Percentiles rank a stretch among this genome's conserved stretches.
Conservation (phyloP, 2,113 vertebrate species). For the Gadus macrocephalus region DNA sequence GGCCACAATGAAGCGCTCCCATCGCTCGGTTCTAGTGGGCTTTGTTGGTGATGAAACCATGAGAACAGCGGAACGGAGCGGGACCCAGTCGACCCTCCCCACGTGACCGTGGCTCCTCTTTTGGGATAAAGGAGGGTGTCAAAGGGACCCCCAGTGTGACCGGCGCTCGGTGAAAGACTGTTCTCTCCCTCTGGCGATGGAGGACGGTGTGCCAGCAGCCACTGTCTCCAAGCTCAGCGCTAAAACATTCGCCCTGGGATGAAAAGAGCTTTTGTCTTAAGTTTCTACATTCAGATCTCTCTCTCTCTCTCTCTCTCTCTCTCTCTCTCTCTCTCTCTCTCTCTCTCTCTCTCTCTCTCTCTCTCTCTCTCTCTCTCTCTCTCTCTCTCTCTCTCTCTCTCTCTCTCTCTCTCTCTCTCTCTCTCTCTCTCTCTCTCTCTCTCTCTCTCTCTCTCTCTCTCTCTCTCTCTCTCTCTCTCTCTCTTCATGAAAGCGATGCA, state of each 20-base stretch:
- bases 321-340: too few relatives aligned
- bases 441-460: too few relatives aligned
- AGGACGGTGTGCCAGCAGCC: constrained; percentile 35
- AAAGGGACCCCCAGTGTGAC: constrained; percentile 46
- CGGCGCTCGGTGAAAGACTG: constrained; percentile 35
- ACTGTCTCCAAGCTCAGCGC: constrained; percentile 38
- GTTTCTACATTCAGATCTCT: constrained; percentile 36
- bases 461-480: too few relatives aligned
- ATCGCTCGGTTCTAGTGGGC: too few relatives aligned
- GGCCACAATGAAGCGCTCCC: too few relatives aligned
- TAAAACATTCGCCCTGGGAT: constrained; percentile 37
- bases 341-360: too few relatives aligned
- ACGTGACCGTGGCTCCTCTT: constrained; percentile 22
- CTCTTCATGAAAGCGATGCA: too few relatives aligned
- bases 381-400: too few relatives aligned
- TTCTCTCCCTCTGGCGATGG: constrained; percentile 28
- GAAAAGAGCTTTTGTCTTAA: constrained; percentile 59
- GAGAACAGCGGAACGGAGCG: constrained; percentile 6
- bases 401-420: too few relatives aligned
- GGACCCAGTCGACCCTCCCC: constrained; percentile 19
- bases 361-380: too few relatives aligned
- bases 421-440: too few relatives aligned
- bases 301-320: constrained; percentile 21
- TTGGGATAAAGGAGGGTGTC: constrained; percentile 22
- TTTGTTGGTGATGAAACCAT: constrained; percentile 7